Evolutionary conservation across 35 echinoderm and acorn worm genomes (phyloP), one percentile per base, ranked within the genome.

Genomic region (Ophiothrix spiculata): DNA sequence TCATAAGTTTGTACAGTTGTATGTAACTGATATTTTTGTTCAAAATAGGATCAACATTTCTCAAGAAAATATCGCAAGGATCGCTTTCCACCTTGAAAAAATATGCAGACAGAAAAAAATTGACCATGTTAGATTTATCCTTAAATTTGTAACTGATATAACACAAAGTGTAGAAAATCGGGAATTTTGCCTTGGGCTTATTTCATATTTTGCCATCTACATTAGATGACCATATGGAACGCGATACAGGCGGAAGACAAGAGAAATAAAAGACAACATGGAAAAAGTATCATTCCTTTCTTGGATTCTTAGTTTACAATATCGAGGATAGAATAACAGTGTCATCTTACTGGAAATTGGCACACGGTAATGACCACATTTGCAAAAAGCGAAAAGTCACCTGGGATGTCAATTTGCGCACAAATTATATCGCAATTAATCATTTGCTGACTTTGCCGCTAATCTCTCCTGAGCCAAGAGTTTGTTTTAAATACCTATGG

Each of bases 101-200:
- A n/a, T n/a, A n/a, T n/a, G n/a, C n/a, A n/a, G n/a, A n/a, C n/a
- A n/a, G n/a, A n/a, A n/a, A 15, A 69, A n/a, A 69, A 69, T 15
- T 69, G 60, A 69, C 60, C 60, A 69, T 28, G 60, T 69, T 28
- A n/a, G 16, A 69, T 15, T 25, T 28, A 25, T 2, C 60, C 60
- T 25, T 49, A 49, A 69, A 69, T 15, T 69, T 69, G 60, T 69
- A 69, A 69, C 60, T 69, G 60, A 69, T 69, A 69, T 69, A 25
- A 69, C 3, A 69, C n/a, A 69, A 69, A n/a, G 8, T 69, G 60
- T 69, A 28, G 60, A 69, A 69, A 69, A 25, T 2, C 60, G 29
- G 29, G 29, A 69, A 69, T 69, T 15, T 69, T 69, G 60, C 60
- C 60, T 28, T 2, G 29, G 60, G 60, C 60, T 28, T 69, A 69